Evolutionary conservation across 2,888 invertebrate genomes (phyloP).

Genomic region (Calliscelio sp.): DNA sequence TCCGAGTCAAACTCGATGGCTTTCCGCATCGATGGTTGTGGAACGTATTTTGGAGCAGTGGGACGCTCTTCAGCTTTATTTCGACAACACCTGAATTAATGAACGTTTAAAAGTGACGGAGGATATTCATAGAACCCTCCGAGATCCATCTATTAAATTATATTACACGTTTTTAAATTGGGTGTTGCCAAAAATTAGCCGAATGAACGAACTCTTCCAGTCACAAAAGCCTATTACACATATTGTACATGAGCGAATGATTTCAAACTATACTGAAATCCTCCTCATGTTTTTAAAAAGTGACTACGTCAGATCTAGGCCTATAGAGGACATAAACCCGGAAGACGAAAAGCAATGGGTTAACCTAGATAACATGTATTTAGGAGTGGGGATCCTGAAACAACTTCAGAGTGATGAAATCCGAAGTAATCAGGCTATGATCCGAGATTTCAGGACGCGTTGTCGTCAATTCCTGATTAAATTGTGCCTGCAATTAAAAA

Average conservation of each 20-base stretch:
- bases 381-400: constrained; percentile 11
- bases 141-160: constrained; percentile 73
- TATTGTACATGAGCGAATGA: constrained; percentile 56
- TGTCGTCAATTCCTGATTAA: background rate
- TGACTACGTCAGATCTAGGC: constrained; percentile 59
- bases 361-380: background rate
- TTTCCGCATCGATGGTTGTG: constrained; percentile 71
- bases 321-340: constrained; percentile 68
- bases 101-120: constrained; percentile 65
- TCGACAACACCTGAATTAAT: constrained; percentile 70
- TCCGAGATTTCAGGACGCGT: background rate
- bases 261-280: constrained; percentile 66
- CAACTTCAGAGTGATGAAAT: background rate
- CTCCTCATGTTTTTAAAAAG: constrained; percentile 71
- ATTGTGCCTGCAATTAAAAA: background rate
- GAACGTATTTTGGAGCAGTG: constrained; percentile 52
- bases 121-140: constrained; percentile 67
- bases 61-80: constrained; percentile 70
- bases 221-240: constrained; percentile 66
- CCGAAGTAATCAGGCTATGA: background rate
- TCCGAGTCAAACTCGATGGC: constrained; percentile 79
- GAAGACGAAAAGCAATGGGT: constrained; percentile 32
- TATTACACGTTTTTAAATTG: constrained; percentile 72
- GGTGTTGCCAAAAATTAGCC: constrained; percentile 68
- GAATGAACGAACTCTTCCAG: constrained; percentile 71